Conservation (phyloP, 1,140 invertebrate genomes). For the Zophobas atratus region DNA sequence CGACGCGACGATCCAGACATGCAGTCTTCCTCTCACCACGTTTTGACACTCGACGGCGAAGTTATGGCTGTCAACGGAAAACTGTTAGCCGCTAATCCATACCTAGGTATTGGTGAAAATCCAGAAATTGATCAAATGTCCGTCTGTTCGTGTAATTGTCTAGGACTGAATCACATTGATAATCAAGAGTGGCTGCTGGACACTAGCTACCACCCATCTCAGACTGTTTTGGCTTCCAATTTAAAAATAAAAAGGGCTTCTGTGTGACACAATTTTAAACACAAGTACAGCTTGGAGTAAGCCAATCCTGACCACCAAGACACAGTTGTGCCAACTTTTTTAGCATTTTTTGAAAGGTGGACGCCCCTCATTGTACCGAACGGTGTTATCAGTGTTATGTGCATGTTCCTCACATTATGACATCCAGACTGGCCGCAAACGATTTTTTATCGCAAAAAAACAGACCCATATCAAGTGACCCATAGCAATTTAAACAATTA, state of each 20-base stretch:
- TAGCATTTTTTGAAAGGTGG: neutral
- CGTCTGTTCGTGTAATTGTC: constrained; percentile 81
- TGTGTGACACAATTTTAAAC: constrained; percentile 62
- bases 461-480: too few relatives aligned
- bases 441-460: too few relatives aligned
- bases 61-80: constrained; percentile 82
- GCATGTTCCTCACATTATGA: too few relatives aligned
- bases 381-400: too few relatives aligned
- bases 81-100: constrained; percentile 73
- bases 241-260: constrained; percentile 65
- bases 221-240: constrained; percentile 60
- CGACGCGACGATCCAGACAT: constrained; percentile 89
- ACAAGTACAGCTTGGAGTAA: constrained; percentile 43
- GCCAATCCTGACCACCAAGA: constrained; percentile 17
- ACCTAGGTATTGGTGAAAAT: constrained; percentile 67
- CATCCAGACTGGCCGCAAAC: too few relatives aligned
- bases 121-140: constrained; percentile 74
- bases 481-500: too few relatives aligned
- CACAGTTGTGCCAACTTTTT: constrained; percentile 8
- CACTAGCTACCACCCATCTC: constrained; percentile 69
- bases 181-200: constrained; percentile 70
- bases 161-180: constrained; percentile 73
- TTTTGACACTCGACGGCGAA: constrained; percentile 87
- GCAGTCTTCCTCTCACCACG: constrained; percentile 80
- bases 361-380: too few relatives aligned